Base-by-base conservation (phyloP, 2,888 invertebrate genomes). In the Plebejus argus region DNA sequence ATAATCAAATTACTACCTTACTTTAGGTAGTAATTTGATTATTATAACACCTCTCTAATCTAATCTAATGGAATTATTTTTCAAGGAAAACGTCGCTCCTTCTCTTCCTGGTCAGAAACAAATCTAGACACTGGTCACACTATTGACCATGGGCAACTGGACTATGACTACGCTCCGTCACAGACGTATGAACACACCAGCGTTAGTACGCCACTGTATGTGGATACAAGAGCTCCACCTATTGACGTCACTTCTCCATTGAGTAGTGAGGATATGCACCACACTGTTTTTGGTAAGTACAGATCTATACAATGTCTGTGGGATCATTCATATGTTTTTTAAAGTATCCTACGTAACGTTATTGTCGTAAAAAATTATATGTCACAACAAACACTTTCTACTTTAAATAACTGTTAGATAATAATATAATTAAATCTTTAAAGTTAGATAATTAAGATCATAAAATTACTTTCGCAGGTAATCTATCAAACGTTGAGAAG, bases 61-160 rank as follows among this genome's bases (percentile, higher is more conserved):
- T n/a, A n/a, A n/a, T n/a, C n/a, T n/a, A n/a, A n/a, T n/a, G n/a
- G n/a, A n/a, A n/a, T n/a, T n/a, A 4, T 28, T 66, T 66, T 33
- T 66, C 28, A 10, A 81, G 81, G 78, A 10, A 79, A 81, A 35
- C 80, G 78, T 76, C 81, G 71, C 45, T 95, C 95, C 23, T 96
- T 95, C 74, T 96, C 96, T 2, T 95, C 96, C 0, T 98, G 98
- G 97, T 95, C 97, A 78, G 98, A 98, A 91, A 98, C 98, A 0
- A 98, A 99, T 90, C 91, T 99, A 45, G 98, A 98, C 88, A 96
- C 97, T 0, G 96, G 97, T 85, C 95, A 96, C 79, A 96, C 97
- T 0, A 94, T 96, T 76, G 98, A 98, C 86, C 96, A 96, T 82
- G 96, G 96, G 3, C 90, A 95, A 53, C 83, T 86, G 0, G 90